Conservation (phyloP, 1,140 invertebrate species). For the Mesaphorura yosii region DNA sequence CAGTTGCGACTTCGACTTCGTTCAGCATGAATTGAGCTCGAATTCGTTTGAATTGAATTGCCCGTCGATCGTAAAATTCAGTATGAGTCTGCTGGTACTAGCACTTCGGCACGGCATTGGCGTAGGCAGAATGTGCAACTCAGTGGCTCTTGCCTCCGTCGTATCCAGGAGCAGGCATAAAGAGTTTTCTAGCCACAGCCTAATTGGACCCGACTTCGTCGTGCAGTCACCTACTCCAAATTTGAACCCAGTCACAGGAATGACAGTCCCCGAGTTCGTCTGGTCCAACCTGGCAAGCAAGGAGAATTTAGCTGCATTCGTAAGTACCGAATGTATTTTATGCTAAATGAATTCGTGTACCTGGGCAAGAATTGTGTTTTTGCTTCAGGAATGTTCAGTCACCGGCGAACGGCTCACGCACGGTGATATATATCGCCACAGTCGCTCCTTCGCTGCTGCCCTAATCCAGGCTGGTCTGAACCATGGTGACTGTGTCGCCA, state of each 20-base stretch:
- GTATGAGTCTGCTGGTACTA: too few relatives aligned
- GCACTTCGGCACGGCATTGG: too few relatives aligned
- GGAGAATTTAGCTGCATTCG: slow-evolving; percentile 12
- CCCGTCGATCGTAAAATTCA: too few relatives aligned
- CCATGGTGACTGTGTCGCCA: slow-evolving; percentile 13
- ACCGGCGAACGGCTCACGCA: slow-evolving; percentile 23
- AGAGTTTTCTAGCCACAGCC: background rate
- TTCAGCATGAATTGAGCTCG: too few relatives aligned
- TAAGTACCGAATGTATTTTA: background rate
- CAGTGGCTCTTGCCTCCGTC: too few relatives aligned
- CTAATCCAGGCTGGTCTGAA: slow-evolving; percentile 20
- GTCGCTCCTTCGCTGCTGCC: slow-evolving; percentile 19
- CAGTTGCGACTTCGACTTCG: too few relatives aligned
- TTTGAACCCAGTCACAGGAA: background rate
- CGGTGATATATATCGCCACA: slow-evolving; percentile 13
- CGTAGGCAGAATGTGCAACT: too few relatives aligned
- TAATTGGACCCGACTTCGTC: background rate
- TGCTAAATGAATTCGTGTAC: background rate
- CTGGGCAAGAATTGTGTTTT: background rate
- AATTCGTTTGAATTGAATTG: too few relatives aligned
- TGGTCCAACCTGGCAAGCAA: slow-evolving; percentile 12
- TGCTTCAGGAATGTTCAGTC: slow-evolving; percentile 13
- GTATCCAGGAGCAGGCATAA: too few relatives aligned
- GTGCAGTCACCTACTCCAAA: background rate
- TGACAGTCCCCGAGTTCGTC: slow-evolving; percentile 20